Evolutionary conservation across 2,797 vertebrate species (phyloP), one percentile per base, ranked within the genome.

Genomic region (Aphelocoma californica): DNA sequence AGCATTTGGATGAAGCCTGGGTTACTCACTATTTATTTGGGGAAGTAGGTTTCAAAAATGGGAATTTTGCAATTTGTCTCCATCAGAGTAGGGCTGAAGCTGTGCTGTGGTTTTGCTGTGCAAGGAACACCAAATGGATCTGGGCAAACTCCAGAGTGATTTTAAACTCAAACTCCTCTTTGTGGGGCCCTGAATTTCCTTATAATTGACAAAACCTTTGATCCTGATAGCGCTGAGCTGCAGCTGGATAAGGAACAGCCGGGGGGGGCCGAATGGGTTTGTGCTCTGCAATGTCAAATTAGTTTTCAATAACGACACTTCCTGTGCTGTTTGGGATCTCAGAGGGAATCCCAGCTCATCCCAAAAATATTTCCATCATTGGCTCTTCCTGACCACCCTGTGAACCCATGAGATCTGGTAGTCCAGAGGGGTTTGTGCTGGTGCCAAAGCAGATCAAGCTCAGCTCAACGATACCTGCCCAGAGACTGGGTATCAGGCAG

Each of bases 401-500:
- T 95, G 97, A 96, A 95, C 92, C 86, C 44, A 0, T 4, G 53
- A 93, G 86, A 62, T 81, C 94, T 97, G 96, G 65, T 91, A 89
- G 84, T 90, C 85, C 89, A 44, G 90, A 64, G n/a, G 72, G 88
- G 73, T 29, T 70, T 31, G 65, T 14, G 86, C 80, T 58, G 32
- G 77, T 95, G 92, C 96, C 95, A 97, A 95, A 45, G 65, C 7
- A n/a, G 92, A 92, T 88, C 69, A 18, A 53, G 51, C n/a, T 88
- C 96, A 92, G 94, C 83, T 56, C 1, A 21, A 36, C 0, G 3
- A 40, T 69, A 67, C 66, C 80, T 66, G 50, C 65, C 36, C 34
- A 5, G 61, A 19, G 75, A 82, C 48, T 12, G 0, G 32, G 48
- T 67, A 7, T 50, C 17, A 0, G 5, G 34, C 50, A 48, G 47